Percentiles rank a stretch among this genome's conserved stretches.
Evolutionary conservation across 2,888 invertebrate genomes (phyloP).

Genomic region (Opisthograptis luteolata): DNA sequence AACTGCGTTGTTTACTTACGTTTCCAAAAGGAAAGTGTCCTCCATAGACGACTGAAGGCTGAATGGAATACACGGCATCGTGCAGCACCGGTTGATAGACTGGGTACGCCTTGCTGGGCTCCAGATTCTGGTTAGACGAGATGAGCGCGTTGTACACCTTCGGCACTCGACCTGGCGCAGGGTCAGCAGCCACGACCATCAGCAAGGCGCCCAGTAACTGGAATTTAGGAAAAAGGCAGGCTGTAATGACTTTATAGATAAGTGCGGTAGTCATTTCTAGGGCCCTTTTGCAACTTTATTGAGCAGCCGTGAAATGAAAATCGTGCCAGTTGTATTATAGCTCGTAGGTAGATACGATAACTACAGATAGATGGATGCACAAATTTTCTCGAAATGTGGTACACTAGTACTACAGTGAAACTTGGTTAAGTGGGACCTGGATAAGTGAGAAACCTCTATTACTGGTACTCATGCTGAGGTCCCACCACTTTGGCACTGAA

Average conservation of each 20-base stretch:
- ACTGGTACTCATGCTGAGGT: too few relatives aligned
- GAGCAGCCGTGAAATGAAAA: too few relatives aligned
- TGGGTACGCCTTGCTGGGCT: conserved; percentile 90
- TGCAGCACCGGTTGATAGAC: conserved; percentile 89
- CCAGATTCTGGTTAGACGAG: conserved; percentile 90
- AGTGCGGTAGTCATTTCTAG: too few relatives aligned
- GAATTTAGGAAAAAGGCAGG: conserved; percentile 32
- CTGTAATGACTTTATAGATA: background rate
- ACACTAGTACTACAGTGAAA: too few relatives aligned
- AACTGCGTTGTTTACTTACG: conserved; percentile 61
- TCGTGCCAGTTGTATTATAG: too few relatives aligned
- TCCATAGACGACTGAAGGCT: conserved; percentile 65
- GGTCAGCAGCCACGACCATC: conserved; percentile 50
- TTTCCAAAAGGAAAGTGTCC: conserved; percentile 63
- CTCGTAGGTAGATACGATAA: too few relatives aligned
- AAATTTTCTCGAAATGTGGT: too few relatives aligned
- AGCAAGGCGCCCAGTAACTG: conserved; percentile 62
- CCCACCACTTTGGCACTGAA: too few relatives aligned
- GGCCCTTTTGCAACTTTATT: too few relatives aligned
- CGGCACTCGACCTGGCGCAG: conserved; percentile 86
- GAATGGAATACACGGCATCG: conserved; percentile 80
- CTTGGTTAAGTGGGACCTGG: too few relatives aligned
- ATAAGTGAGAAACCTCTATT: too few relatives aligned
- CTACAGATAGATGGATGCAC: too few relatives aligned
- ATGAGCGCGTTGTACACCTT: conserved; percentile 92